Evolutionary conservation across 2,113 vertebrate genomes (phyloP).

Genomic region (Pleuronectes platessa): DNA sequence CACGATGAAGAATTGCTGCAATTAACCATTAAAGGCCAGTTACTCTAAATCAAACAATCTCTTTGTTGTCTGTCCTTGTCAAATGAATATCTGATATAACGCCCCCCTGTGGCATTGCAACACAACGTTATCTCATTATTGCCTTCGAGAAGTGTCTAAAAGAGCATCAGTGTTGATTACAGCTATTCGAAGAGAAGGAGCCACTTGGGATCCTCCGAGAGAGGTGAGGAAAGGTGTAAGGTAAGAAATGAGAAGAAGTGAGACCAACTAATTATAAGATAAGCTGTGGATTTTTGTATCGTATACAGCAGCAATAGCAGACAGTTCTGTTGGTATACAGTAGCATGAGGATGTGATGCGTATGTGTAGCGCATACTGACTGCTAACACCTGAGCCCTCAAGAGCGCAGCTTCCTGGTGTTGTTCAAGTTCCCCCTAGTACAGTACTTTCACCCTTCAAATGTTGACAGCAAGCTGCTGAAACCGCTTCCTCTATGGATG

Average conservation of each 20-base stretch:
- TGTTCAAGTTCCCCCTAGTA: slow-evolving; percentile 44
- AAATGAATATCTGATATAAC: slow-evolving; percentile 70
- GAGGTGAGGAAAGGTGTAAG: slow-evolving; percentile 53
- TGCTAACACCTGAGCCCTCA: slow-evolving; percentile 43
- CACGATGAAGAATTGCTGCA: slow-evolving; percentile 67
- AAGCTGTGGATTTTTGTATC: slow-evolving; percentile 23
- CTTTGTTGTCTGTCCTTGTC: slow-evolving; percentile 72
- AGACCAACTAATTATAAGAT: slow-evolving; percentile 44
- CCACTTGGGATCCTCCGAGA: slow-evolving; percentile 40
- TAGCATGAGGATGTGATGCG: slow-evolving; percentile 39
- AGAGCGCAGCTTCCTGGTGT: slow-evolving; percentile 45
- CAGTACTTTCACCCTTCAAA: slow-evolving; percentile 53
- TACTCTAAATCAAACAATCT: slow-evolving; percentile 68
- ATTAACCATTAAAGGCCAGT: slow-evolving; percentile 70
- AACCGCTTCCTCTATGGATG: slow-evolving; percentile 33
- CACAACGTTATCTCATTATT: slow-evolving; percentile 74
- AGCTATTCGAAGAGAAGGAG: slow-evolving; percentile 62
- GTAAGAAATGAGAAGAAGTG: slow-evolving; percentile 39
- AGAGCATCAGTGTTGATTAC: slow-evolving; percentile 74
- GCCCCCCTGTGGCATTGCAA: slow-evolving; percentile 57
- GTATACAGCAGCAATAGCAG: slow-evolving; percentile 24
- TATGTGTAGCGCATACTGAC: slow-evolving; percentile 14
- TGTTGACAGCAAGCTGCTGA: slow-evolving; percentile 52
- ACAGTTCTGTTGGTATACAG: slow-evolving; percentile 3
- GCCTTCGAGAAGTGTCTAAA: slow-evolving; percentile 54